These are phyloP conservation scores for Myxocyprinus asiaticus DNA, from an alignment of 2,113 vertebrate species.

Conservation along the genomic window DNA sequence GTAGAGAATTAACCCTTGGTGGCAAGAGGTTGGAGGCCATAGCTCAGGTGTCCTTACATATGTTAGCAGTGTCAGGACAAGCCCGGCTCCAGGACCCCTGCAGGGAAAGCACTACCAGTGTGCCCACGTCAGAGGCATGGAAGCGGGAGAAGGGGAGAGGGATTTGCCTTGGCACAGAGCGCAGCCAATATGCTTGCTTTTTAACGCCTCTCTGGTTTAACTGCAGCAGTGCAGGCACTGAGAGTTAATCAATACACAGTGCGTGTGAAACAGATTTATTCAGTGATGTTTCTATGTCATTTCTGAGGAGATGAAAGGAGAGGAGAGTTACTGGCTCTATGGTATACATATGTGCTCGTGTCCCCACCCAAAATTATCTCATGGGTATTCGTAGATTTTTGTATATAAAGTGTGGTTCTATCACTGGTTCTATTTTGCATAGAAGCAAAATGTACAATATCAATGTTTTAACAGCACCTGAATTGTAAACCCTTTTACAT, in stretches of 20 bases:
- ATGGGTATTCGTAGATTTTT: no score
- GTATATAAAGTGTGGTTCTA: no score
- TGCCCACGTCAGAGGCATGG: conserved; percentile 78
- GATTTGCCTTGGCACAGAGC: conserved; percentile 80
- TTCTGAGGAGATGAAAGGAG: background rate
- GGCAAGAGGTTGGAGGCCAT: conserved; percentile 83
- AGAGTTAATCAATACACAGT: conserved; percentile 71
- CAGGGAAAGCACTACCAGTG: conserved; percentile 73
- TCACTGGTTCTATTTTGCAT: no score
- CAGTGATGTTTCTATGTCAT: conserved; percentile 10
- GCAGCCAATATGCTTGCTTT: conserved; percentile 79
- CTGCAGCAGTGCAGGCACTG: conserved; percentile 45
- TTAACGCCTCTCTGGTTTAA: conserved; percentile 52
- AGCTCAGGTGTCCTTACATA: conserved; percentile 86
- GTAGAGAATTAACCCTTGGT: conserved; percentile 91
- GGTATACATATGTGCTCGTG: no score
- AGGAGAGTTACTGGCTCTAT: background rate
- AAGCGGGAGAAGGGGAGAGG: conserved; percentile 73
- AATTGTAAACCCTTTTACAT: no score
- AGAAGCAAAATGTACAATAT: no score
- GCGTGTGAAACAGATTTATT: conserved; percentile 47
- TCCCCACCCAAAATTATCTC: no score
- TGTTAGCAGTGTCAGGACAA: conserved; percentile 82
- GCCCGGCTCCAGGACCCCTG: conserved; percentile 64
- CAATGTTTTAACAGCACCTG: no score